A percentile compares a stretch with the other conserved stretches of the same genome.
Evolutionary conservation across 2,113 vertebrate genomes (phyloP).

Genomic region (Craseonycteris thonglongyai): DNA sequence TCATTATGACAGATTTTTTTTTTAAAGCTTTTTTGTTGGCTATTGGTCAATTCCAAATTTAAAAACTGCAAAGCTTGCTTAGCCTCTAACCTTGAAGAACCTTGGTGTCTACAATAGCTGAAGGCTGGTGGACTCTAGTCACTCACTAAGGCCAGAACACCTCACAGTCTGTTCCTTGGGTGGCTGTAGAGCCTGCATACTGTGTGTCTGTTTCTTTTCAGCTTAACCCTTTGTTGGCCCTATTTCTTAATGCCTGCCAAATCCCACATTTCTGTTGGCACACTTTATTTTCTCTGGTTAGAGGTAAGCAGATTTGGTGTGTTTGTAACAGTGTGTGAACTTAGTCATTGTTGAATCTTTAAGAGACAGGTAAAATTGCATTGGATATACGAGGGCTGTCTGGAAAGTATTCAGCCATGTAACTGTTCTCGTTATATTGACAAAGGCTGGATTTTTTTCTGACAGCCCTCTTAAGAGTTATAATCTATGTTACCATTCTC

Average conservation of each 20-base stretch:
- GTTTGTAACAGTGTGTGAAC: neutral
- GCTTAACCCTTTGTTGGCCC: neutral
- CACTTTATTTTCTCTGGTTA: neutral
- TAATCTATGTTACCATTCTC: neutral
- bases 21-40: conserved; percentile 45
- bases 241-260: neutral
- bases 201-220: neutral
- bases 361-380: neutral
- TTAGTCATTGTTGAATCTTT: neutral
- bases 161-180: neutral
- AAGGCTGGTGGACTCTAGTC: neutral
- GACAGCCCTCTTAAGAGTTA: too few relatives aligned
- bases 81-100: conserved; percentile 51
- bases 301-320: neutral
- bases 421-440: too few relatives aligned
- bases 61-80: conserved; percentile 54
- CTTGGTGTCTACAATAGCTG: neutral
- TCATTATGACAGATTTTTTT: conserved; percentile 42
- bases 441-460: too few relatives aligned
- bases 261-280: neutral
- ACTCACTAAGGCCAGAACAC: neutral
- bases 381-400: too few relatives aligned
- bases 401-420: too few relatives aligned
- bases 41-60: conserved; percentile 52
- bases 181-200: neutral